phyloP scores from a whole-genome alignment of 1,140 invertebrate species.

The Bradynema listronoti region DNA sequence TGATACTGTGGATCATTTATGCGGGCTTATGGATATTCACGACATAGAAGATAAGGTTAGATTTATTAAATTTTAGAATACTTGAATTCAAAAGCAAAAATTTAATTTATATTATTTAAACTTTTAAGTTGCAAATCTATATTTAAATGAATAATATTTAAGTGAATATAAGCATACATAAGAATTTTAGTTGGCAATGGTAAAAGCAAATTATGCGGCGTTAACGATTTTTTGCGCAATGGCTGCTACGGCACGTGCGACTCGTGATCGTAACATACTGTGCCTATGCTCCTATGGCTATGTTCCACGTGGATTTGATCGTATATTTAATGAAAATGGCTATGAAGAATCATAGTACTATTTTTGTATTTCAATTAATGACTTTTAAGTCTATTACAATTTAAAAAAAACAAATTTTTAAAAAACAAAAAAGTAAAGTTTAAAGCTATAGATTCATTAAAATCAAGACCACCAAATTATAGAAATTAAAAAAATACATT shows the following conservation, averaged over 20 bases:
- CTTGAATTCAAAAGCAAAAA: no score
- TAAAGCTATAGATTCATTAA: no score
- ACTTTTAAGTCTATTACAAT: no score
- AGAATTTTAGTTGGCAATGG: constrained; percentile 40
- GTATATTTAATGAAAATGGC: constrained; percentile 33
- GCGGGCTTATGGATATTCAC: constrained; percentile 54
- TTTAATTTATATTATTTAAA: no score
- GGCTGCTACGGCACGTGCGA: constrained; percentile 26
- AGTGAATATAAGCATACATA: no score
- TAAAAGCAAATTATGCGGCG: constrained; percentile 52
- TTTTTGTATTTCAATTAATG: no score
- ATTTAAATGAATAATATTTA: no score
- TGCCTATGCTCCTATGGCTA: constrained; percentile 36
- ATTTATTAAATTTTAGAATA: not conserved
- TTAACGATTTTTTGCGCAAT: constrained; percentile 38
- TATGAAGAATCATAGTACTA: no score
- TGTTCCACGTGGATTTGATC: constrained; percentile 30
- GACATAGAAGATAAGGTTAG: constrained; percentile 49
- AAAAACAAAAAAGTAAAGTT: no score
- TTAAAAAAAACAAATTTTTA: no score
- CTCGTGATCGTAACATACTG: constrained; percentile 35
- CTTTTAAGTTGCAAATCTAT: no score
- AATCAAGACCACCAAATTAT: no score
- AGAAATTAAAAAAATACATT: constrained; percentile 7
- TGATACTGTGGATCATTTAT: constrained; percentile 57